Conservation (phyloP, 2,113 vertebrate species). For the Saccopteryx leptura region DNA sequence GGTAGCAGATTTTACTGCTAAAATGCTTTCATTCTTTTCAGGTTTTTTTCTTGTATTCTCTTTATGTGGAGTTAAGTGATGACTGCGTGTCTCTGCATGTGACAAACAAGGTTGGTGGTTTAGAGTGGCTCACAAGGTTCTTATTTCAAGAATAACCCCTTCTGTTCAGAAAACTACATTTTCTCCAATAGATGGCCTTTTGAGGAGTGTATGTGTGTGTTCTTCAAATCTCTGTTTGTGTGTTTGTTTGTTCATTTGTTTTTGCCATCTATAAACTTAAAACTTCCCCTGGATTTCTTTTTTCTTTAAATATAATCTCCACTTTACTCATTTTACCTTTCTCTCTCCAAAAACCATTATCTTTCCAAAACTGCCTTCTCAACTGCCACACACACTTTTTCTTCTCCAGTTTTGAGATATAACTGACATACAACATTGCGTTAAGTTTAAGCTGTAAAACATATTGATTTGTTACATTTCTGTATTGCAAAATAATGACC, state of each 20-base stretch:
- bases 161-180: background rate
- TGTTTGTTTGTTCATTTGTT: background rate
- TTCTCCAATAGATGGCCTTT: background rate
- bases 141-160: background rate
- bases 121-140: background rate
- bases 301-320: background rate
- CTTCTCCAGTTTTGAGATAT: background rate
- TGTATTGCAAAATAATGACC: too few species aligned
- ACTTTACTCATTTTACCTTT: background rate
- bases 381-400: background rate
- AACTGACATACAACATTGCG: too few species aligned
- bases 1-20: background rate
- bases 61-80: background rate
- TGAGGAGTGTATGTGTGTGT: background rate
- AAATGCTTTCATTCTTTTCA: background rate
- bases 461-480: too few species aligned
- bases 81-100: background rate
- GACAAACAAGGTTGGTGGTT: background rate
- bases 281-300: background rate
- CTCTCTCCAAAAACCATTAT: background rate
- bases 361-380: background rate
- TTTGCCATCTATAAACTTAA: background rate
- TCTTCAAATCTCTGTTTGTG: background rate
- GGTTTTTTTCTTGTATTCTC: background rate
- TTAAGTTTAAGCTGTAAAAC: too few species aligned